Conservation (phyloP, 2,113 vertebrate species). For the Monopterus albus region DNA sequence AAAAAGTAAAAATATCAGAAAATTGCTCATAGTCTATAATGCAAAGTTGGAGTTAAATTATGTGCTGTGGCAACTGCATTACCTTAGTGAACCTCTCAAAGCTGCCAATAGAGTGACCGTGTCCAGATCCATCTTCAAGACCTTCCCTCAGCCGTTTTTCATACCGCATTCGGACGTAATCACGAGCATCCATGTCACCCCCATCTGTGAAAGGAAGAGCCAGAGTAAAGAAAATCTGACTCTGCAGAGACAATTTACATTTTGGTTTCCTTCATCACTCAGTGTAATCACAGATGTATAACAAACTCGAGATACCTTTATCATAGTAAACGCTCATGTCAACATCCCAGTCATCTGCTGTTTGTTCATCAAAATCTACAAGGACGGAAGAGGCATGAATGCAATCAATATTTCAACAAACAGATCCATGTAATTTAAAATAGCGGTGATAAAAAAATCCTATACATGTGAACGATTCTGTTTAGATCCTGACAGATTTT, state of each 20-base stretch:
- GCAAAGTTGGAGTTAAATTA: neutral
- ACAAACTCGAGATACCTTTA: conserved; percentile 82
- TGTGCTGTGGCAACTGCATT: neutral
- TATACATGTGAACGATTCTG: too few species aligned
- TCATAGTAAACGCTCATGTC: conserved; percentile 98
- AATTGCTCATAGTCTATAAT: too few species aligned
- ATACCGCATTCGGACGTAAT: conserved; percentile 89
- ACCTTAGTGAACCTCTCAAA: conserved; percentile 96
- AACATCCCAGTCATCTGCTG: conserved; percentile 96
- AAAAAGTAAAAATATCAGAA: neutral
- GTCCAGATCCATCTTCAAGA: conserved; percentile 76
- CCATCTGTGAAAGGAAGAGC: conserved; percentile 78
- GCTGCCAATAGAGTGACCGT: conserved; percentile 83
- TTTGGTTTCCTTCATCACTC: neutral
- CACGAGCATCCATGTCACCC: conserved; percentile 94
- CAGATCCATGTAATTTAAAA: neutral
- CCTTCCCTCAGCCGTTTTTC: conserved; percentile 89
- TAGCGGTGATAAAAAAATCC: neutral
- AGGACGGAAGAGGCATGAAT: conserved; percentile 1
- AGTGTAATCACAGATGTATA: neutral
- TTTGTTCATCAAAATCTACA: conserved; percentile 97
- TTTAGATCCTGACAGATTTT: too few species aligned
- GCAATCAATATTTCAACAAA: neutral
- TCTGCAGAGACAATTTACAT: neutral
- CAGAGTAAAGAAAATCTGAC: conserved; percentile 19